Base-by-base conservation (phyloP, 2,113 vertebrate genomes). In the Anoplopoma fimbria region DNA sequence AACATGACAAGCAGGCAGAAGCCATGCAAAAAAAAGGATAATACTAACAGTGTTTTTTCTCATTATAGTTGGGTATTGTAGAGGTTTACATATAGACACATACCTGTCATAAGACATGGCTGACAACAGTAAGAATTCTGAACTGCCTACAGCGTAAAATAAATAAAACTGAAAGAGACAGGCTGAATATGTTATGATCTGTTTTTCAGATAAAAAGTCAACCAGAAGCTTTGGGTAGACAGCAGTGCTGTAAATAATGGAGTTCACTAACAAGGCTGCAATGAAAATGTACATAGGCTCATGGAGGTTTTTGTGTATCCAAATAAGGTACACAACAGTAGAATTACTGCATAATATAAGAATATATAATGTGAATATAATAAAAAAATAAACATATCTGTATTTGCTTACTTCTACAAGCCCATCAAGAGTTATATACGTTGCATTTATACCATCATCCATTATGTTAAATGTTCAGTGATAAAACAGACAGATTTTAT, bases 81-180 rank as follows among this genome's bases (percentile, higher is more conserved):
- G 49, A 70, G 69, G 69, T 25, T 71, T 71, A 31, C 62, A 81
- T 49, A 86, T 82, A 14, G 79, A 72, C 9, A 87, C 71, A 62
- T 76, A 87, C 17, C 80, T 76, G 72, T 87, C 85, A 65, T 82
- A 87, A 10, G 85, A 51, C 80, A 87, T 87, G 67, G 23, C 79
- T 45, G 42, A 51, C 55, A 72, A 27, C 21, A 71, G 23, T 12
- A 57, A 67, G 23, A 67, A 83, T 0, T 87, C 85, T 36, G 80
- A 61, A 42, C 23, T 6, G 1, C 31, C 17, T 19, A 83, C 17
- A n/a, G 17, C 19, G 14, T 85, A 85, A 63, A n/a, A 71, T 3
- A 75, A 0, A 17, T 47, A 51, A 55, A 45, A 67, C 5, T 88
- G 87, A 0, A 86, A 53, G 9, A 87, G 34, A 42, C 87, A 86